Evolutionary conservation across 1,140 invertebrate genomes (phyloP), one percentile per base, ranked within the genome.

Genomic region (Cydia fagiglandana): DNA sequence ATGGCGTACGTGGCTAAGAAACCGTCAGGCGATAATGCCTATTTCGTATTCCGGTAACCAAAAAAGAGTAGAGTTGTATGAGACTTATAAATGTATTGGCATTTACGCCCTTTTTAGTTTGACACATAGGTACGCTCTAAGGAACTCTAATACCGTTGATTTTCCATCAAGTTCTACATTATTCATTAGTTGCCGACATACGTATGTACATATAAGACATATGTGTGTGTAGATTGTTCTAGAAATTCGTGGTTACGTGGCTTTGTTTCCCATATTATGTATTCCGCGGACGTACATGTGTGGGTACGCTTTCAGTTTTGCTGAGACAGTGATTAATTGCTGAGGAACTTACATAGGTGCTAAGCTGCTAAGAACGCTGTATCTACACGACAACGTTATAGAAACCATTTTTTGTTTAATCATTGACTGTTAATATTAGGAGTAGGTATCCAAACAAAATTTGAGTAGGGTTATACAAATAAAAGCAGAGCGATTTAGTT

Each of bases 251-350:
- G 86, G 86, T 76, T 78, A 76, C 77, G 70, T 79, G 87, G 87
- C 88, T 86, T 89, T 91, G 90, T 91, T 90, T 89, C 84, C 83
- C 81, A 89, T 84, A 89, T 91, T 88, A 91, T 90, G 85, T 90
- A 90, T 90, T 91, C 80, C 80, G 87, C 83, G 87, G 89, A 91
- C 84, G 86, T 87, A 81, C 85, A 80, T 87, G 82, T 82, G 79
- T 83, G 82, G 80, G 56, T 61, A 12, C 24, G 64, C 30, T 30
- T 38, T 68, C 64, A 20, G 28, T 68, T 38, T 68, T 68, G 64
- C 64, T 68, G 30, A 68, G 64, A 68, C 64, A 68, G 64, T 68
- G 64, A 68, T 68, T 68, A 68, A 68, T 38, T 61, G 56, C 17
- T 12, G 7, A 61, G 20, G 2, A 24, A 10, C 20, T 61, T 24